Evolutionary conservation across 2,113 vertebrate genomes (phyloP).

Genomic region (Paramormyrops kingsleyae): DNA sequence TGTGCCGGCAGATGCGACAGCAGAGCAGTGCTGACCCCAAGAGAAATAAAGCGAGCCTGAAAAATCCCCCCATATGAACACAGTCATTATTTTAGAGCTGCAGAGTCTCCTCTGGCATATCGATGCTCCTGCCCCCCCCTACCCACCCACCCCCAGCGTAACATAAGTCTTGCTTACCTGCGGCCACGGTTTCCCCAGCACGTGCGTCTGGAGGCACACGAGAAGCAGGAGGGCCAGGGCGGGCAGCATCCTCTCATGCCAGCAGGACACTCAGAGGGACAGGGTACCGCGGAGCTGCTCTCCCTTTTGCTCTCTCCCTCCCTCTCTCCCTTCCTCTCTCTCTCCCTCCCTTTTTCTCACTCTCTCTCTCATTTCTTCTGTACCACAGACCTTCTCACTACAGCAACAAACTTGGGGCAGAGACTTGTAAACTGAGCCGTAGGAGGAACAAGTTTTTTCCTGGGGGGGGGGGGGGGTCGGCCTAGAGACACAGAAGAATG

Average conservation of each 20-base stretch:
- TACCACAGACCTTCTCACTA: conserved; percentile 42
- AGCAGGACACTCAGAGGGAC: conserved; percentile 46
- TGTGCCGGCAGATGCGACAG: neutral
- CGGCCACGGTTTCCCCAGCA: conserved; percentile 69
- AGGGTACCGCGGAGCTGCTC: conserved; percentile 24
- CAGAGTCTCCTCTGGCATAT: neutral
- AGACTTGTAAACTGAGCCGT: conserved; percentile 80
- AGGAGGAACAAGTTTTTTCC: conserved; percentile 42
- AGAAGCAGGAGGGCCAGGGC: conserved; percentile 56
- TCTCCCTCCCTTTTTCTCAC: conserved; percentile 40
- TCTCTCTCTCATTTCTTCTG: conserved; percentile 38
- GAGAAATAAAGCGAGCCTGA: neutral
- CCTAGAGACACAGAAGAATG: neutral
- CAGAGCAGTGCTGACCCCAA: too few species aligned
- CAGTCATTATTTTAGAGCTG: neutral
- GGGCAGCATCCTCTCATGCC: conserved; percentile 54
- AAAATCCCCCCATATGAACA: neutral
- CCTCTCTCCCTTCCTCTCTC: conserved; percentile 55
- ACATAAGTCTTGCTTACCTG: conserved; percentile 68
- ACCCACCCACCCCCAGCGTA: neutral
- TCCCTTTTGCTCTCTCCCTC: conserved; percentile 31
- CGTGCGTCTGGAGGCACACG: conserved; percentile 71
- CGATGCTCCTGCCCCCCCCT: neutral
- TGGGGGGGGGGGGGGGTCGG: neutral
- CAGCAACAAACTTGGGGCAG: conserved; percentile 61